Base-by-base conservation (phyloP, 2,797 vertebrate genomes). In the Discoglossus pictus region DNA sequence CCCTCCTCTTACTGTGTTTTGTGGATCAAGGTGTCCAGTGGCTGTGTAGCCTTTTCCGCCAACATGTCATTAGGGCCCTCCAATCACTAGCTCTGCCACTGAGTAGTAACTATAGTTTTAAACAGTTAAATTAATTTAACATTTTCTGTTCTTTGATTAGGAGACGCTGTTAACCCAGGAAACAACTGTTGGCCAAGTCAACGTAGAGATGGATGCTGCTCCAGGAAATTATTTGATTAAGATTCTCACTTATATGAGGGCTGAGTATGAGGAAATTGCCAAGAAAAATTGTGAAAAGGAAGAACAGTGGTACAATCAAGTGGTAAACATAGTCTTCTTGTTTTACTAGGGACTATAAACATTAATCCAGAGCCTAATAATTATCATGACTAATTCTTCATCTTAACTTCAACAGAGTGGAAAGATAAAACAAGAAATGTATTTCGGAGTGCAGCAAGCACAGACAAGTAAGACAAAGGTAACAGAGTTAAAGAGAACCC, bases 161-260 rank as follows among this genome's bases (percentile, higher is more conserved):
- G 40, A 55, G 6, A 12, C 2, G 5, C 17, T 53, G 25, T 54
- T 50, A 23, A 17, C 11, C 11, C 34, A 58, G 12, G 36, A 11
- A 3, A 78, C 74, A 16, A 75, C 76, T 38, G 79, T 77, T 15
- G 84, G 82, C 13, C 78, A 85, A 15, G 79, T 96, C 75, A 94
- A 92, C 0, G 93, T 95, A 65, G 92, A 95, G 79, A 92, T 95
- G 59, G 93, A 95, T 1, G 93, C 93, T 0, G 89, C 89, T 27
- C 93, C 94, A 10, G 91, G 92, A 46, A 74, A 86, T 34, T 92
- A 96, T 76, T 86, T 95, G 61, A 92, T 84, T 75, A 89, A 79
- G 73, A 44, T 87, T 61, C 36, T 96, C 79, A 91, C 91, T 0
- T 92, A 94, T 24, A 91, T 95, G 78, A 92, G 94, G 51, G 21